Percentiles rank a stretch among this genome's conserved stretches.
Evolutionary conservation across 2,113 vertebrate genomes (phyloP).

Genomic region (Chaetops frenatus): DNA sequence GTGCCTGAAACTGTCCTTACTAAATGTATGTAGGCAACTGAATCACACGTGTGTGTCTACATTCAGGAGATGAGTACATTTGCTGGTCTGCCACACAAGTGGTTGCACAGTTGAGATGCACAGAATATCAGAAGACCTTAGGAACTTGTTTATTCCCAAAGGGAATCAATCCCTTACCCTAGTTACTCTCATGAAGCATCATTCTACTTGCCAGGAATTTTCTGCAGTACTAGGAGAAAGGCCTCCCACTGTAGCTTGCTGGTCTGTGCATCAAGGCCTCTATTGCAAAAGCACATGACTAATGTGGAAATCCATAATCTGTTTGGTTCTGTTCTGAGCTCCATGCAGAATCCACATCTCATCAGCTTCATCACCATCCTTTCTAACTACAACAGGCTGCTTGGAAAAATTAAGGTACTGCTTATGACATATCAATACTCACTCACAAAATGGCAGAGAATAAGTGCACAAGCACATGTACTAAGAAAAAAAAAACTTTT

Average conservation of each 20-base stretch:
- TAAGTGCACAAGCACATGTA: not conserved
- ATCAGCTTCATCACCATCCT: not conserved
- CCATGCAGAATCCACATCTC: not conserved
- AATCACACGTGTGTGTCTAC: not conserved
- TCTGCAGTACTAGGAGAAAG: rapidly evolving
- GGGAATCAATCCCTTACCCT: not conserved
- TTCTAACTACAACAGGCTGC: not conserved
- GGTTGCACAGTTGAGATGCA: not conserved
- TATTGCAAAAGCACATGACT: not conserved
- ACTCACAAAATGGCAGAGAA: not conserved
- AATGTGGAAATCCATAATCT: not conserved
- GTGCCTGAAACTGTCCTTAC: not conserved
- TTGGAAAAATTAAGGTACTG: not conserved
- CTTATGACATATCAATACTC: not conserved
- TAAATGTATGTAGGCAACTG: not conserved
- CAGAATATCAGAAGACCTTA: not conserved
- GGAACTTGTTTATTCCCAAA: not conserved
- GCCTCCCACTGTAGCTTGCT: not conserved
- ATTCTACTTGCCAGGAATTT: not conserved
- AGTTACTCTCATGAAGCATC: not conserved
- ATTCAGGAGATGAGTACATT: not conserved
- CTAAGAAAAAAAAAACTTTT: too few relatives aligned
- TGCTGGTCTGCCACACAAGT: not conserved
- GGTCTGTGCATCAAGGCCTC: not conserved
- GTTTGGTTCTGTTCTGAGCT: not conserved